Base-by-base conservation (phyloP, 2,888 invertebrate species). In the Physocephala rufipes region DNA sequence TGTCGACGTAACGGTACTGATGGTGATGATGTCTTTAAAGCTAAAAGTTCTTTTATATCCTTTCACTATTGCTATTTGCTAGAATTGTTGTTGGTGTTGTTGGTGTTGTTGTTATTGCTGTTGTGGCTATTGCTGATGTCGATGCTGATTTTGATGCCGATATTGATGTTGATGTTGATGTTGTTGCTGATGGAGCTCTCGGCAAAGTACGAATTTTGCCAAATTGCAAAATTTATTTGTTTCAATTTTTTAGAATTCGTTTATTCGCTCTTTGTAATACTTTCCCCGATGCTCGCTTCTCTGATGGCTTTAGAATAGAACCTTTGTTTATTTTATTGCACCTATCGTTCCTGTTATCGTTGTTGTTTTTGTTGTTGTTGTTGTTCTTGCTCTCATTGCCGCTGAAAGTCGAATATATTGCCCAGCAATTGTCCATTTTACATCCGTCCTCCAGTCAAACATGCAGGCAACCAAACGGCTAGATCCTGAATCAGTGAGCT, bases 171-270 rank as follows among this genome's bases (percentile, higher is more conserved):
- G 51, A 13, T 61, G 30, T 16, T 64, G 75, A 51, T 74, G 70
- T 62, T 73, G 71, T 30, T 65, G 71, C 63, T 70, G 63, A 68
- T 68, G 51, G 62, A 68, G 71, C 59, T 53, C 68, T 55, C 68
- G 61, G 45, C 65, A 67, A 66, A 72, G 45, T 70, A 71, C 67
- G 72, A 72, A 70, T 72, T 72, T 63, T 70, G 53, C 64, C 68
- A 74, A 74, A 74, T 72, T 74, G 74, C 72, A 28, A 65, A 74
- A 74, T 74, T 72, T 72, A 74, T 74, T 74, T 74, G 65, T 64
- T 61, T 61, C 65, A 61, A 55, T 71, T 67, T 68, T 51, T 19
- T 51, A 21, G 53, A 53, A 36, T 67, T 67, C 61, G 63, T 53
- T 61, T 13, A 43, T 55, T 65, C 26, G 59, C 67, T 58, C 43